These are phyloP conservation scores for Nyctibius bracteatus DNA, from an alignment of 2,113 vertebrate species.

Conservation along the genomic window DNA sequence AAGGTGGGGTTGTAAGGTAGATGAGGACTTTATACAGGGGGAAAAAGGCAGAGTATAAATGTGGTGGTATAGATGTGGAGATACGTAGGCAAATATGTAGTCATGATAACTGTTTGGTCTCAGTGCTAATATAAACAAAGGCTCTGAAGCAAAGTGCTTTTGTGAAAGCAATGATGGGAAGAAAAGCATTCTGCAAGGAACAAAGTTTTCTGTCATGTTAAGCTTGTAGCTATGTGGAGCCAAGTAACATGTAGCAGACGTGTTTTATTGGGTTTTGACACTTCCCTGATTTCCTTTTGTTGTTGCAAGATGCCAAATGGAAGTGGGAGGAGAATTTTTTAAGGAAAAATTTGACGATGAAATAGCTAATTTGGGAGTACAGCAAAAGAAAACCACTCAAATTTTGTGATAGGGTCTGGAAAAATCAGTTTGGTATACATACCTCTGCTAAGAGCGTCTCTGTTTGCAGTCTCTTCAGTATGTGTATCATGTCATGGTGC, in stretches of 20 bases:
- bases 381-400: background rate
- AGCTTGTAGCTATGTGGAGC: rapidly evolving
- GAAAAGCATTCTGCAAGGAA: background rate
- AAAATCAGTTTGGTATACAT: background rate
- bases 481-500: background rate
- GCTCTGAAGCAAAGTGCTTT: background rate
- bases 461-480: background rate
- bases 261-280: background rate
- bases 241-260: rapidly evolving
- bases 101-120: background rate
- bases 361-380: background rate
- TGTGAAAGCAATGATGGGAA: background rate
- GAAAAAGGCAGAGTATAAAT: background rate
- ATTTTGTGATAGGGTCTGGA: background rate
- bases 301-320: background rate
- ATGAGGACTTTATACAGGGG: background rate
- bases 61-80: background rate
- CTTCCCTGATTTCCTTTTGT: background rate
- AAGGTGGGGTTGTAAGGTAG: background rate
- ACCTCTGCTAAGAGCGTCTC: background rate
- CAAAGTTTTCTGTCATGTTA: background rate
- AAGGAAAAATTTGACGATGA: background rate
- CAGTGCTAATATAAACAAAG: background rate
- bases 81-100: background rate
- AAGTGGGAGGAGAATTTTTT: background rate